Base-by-base conservation (phyloP, 2,888 invertebrate genomes). In the Andrena dorsata region DNA sequence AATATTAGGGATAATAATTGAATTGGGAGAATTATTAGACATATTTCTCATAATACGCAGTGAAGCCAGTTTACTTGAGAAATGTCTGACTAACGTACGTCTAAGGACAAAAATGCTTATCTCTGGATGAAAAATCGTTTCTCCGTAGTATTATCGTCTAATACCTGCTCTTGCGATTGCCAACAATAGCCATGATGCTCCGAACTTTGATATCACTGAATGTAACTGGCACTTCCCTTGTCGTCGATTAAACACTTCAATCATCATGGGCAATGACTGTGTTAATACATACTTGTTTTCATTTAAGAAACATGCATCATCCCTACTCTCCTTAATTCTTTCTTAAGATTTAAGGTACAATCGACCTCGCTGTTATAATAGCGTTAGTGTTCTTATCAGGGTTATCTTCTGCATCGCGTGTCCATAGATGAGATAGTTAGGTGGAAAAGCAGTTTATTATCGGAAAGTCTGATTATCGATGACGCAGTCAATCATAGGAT, bases 51-150 rank as follows among this genome's bases (percentile, higher is more conserved):
- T 35, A 20, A 13, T 7, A 16, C 20, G 41, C 30, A 28, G 13
- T 13, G 20, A 47, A 68, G 30, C 28, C n/a, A 23, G 47, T 5
- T 35, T 35, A 35, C 8, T 30, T 13, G 26, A 23, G 4, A 41
- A 41, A 0, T 28, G 10, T 16, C 2, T 23, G 71, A 53, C 16
- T 26, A n/a, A 49, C 10, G 10, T 28, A 10, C 8, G 41, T 32
- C 6, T 35, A 10, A n/a, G 23, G 32, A 64, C 16, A 41, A 49
- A 47, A 53, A 4, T 51, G 1, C 30, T 80, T 80, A 80, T 80
- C 69, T 41, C 3, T 1, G 2, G 41, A 51, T 58, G 28, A 76
- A 41, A 28, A 51, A 35, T 4, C 30, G n/a, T 49, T 56, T 41
- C 23, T 51, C 51, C 32, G 58, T 73, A 47, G 61, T 26, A 30